Evolutionary conservation across 1,140 invertebrate genomes (phyloP).

Genomic region (Lordiphosa mommai): DNA sequence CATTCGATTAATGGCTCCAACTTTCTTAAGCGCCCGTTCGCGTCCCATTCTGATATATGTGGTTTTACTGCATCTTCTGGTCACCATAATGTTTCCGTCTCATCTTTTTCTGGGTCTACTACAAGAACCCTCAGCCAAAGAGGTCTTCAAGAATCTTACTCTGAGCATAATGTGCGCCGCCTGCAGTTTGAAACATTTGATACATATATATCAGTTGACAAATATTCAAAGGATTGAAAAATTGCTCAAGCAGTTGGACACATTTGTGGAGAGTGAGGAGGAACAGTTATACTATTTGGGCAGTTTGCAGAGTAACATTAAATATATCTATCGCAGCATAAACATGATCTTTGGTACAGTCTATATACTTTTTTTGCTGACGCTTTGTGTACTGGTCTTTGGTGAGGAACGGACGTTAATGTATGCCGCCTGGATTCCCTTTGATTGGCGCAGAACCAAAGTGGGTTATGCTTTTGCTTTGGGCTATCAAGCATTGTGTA

Average conservation of each 20-base stretch:
- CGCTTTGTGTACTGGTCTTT: neutral
- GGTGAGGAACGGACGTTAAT: constrained; percentile 4
- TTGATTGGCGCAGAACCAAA: constrained; percentile 22
- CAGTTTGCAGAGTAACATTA: constrained; percentile 4
- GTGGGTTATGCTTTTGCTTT: constrained; percentile 12
- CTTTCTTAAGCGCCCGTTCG: constrained; percentile 19
- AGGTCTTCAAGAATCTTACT: constrained; percentile 38
- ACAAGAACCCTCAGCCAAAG: constrained; percentile 3
- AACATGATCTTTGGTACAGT: constrained; percentile 25
- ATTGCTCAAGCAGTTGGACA: constrained; percentile 27
- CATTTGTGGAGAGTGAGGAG: constrained; percentile 9
- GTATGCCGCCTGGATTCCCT: constrained; percentile 45
- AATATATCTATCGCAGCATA: constrained; percentile 26
- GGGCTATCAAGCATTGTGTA: constrained; percentile 21
- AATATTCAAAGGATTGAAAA: constrained; percentile 34
- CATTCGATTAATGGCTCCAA: constrained; percentile 37
- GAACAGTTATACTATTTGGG: constrained; percentile 32
- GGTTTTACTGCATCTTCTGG: constrained; percentile 22
- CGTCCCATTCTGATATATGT: constrained; percentile 7
- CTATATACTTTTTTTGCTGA: constrained; percentile 17
- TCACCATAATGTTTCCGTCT: constrained; percentile 44
- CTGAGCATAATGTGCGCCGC: constrained; percentile 24
- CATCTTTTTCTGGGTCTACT: constrained; percentile 39
- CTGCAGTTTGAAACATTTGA: constrained; percentile 47
- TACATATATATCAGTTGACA: constrained; percentile 22